Conservation (phyloP, 2,113 vertebrate genomes). For the Tyto alba region DNA sequence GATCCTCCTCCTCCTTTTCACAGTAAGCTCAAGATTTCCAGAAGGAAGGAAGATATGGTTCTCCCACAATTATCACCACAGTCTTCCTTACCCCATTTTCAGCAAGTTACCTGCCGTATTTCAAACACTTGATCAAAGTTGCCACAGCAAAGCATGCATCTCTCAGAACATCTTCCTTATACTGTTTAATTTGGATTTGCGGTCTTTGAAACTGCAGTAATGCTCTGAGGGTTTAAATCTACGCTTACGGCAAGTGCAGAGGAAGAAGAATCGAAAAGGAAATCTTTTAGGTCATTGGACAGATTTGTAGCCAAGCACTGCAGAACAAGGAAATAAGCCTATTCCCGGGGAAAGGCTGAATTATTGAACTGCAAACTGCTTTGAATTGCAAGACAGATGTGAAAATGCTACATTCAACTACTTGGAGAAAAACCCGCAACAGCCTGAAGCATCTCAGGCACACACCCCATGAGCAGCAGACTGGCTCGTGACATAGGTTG, state of each 20-base stretch:
- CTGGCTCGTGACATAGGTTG: not conserved
- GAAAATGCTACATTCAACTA: not conserved
- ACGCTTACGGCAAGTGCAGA: accelerated
- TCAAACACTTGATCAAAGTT: not conserved
- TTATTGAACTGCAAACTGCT: not conserved
- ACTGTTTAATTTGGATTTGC: not conserved
- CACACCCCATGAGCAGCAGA: not conserved
- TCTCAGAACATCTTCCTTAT: not conserved
- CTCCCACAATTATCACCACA: not conserved
- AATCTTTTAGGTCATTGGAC: not conserved
- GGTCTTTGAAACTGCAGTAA: not conserved
- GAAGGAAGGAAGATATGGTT: not conserved
- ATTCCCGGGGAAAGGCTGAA: not conserved
- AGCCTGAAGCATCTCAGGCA: not conserved
- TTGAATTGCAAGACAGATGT: not conserved
- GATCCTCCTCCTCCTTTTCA: not conserved
- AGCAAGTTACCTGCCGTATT: not conserved
- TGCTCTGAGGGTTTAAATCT: not conserved
- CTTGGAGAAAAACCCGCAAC: not conserved
- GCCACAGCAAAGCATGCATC: not conserved
- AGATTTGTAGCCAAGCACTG: not conserved
- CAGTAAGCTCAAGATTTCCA: not conserved
- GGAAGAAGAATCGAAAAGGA: not conserved
- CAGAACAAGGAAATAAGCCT: not conserved
- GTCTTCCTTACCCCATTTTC: not conserved